These are phyloP conservation scores for Clupea harengus DNA, from an alignment of 2,113 vertebrate genomes.

Conservation along the genomic window DNA sequence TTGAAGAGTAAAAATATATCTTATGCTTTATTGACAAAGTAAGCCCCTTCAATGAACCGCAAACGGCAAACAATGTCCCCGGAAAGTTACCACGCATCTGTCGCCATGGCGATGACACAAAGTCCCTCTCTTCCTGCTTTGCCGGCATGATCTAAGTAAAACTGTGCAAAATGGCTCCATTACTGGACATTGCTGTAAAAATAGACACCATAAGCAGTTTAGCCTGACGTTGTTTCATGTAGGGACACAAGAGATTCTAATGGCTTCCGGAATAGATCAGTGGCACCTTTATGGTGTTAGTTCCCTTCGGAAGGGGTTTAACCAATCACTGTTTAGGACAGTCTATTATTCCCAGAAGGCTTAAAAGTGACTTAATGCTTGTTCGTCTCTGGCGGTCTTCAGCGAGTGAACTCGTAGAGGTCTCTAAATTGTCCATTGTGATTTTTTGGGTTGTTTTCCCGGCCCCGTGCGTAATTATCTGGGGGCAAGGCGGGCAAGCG, in stretches of 20 bases:
- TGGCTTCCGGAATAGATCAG: not conserved
- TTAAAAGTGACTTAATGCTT: not conserved
- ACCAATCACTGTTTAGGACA: not conserved
- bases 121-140: not conserved
- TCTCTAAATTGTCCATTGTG: slow-evolving; percentile 49
- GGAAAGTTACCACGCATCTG: not conserved
- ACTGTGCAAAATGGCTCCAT: not conserved
- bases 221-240: not conserved
- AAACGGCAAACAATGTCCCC: not conserved
- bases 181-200: not conserved
- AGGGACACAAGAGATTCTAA: not conserved
- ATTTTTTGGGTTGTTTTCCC: slow-evolving; percentile 57
- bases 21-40: not conserved
- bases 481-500: slow-evolving; percentile 53
- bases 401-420: slow-evolving; percentile 29
- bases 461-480: slow-evolving; percentile 55
- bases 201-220: not conserved
- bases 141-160: not conserved
- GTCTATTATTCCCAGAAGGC: not conserved
- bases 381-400: not conserved
- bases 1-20: not conserved
- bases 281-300: not conserved
- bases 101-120: not conserved
- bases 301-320: not conserved
- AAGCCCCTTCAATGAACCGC: not conserved